These are phyloP conservation scores for Callimorpha dominula DNA, from an alignment of 2,888 invertebrate species.

Conservation along the genomic window DNA sequence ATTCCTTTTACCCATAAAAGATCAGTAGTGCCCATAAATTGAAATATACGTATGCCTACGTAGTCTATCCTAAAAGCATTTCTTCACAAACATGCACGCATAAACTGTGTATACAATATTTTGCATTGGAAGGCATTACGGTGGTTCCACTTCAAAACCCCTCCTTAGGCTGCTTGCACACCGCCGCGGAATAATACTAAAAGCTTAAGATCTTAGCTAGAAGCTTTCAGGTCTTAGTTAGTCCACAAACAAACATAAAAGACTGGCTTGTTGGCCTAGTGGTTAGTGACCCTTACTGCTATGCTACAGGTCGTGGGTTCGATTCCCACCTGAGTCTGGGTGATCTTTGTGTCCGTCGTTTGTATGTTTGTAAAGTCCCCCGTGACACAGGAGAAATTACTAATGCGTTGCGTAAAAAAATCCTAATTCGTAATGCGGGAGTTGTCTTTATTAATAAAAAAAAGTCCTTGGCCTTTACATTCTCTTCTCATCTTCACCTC, in stretches of 20 bases:
- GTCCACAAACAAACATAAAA: background rate
- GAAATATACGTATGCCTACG: constrained; percentile 2
- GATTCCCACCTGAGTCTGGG: too few species aligned
- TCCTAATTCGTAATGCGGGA: too few species aligned
- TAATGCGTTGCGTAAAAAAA: too few species aligned
- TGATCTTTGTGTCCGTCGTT: too few species aligned
- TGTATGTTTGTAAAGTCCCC: too few species aligned
- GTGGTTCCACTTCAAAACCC: constrained; percentile 19
- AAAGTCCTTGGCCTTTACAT: background rate
- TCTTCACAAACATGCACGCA: constrained; percentile 23
- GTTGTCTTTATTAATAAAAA: too few species aligned
- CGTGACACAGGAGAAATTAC: too few species aligned
- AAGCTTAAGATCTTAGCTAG: too few species aligned
- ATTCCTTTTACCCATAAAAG: constrained; percentile 19
- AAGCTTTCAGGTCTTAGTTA: background rate
- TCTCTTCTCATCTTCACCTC: background rate
- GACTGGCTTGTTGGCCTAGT: too few species aligned
- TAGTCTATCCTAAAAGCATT: constrained; percentile 11
- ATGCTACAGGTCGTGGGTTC: too few species aligned
- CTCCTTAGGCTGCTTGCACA: constrained; percentile 14
- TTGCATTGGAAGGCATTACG: constrained; percentile 53
- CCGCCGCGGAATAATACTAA: background rate
- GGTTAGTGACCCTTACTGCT: too few species aligned
- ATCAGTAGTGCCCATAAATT: constrained; percentile 19
- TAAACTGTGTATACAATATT: constrained; percentile 43